Conservation (phyloP, 1,140 invertebrate genomes). For the Drosophila pruinosa region DNA sequence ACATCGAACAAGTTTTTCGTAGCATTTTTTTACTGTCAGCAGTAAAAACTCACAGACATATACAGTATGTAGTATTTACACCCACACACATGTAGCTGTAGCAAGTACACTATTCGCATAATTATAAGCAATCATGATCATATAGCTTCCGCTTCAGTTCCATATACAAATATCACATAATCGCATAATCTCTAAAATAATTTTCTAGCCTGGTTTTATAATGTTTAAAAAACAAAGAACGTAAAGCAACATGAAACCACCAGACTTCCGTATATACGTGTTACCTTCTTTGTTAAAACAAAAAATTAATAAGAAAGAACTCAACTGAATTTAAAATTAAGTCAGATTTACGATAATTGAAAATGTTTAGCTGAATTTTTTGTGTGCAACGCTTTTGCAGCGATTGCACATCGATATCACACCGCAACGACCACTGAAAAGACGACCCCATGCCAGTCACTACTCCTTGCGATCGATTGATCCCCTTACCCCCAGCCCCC, state of each 20-base stretch:
- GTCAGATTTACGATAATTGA: constrained; percentile 53
- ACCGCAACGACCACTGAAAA: constrained; percentile 15
- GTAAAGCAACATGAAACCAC: constrained; percentile 70
- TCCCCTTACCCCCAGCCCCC: neutral
- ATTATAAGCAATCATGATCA: constrained; percentile 43
- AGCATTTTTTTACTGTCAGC: constrained; percentile 54
- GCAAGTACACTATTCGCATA: constrained; percentile 25
- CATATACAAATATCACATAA: constrained; percentile 29
- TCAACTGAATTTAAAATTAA: constrained; percentile 69
- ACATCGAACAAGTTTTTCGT: constrained; percentile 76
- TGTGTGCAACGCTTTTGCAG: constrained; percentile 54
- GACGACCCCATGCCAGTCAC: constrained; percentile 66
- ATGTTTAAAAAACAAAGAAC: constrained; percentile 38
- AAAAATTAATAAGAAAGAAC: constrained; percentile 21
- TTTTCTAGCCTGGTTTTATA: constrained; percentile 39
- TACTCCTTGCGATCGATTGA: too few species aligned
- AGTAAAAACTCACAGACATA: constrained; percentile 30
- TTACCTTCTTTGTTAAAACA: constrained; percentile 62
- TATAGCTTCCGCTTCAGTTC: constrained; percentile 65
- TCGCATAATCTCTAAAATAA: constrained; percentile 22
- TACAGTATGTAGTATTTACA: constrained; percentile 11
- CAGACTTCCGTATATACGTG: constrained; percentile 73
- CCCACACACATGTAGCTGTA: constrained; percentile 13
- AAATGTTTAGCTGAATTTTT: constrained; percentile 77
- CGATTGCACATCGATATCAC: constrained; percentile 40